These are phyloP conservation scores for Cnemophilus loriae DNA, from an alignment of 2,113 vertebrate species.

Conservation along the genomic window DNA sequence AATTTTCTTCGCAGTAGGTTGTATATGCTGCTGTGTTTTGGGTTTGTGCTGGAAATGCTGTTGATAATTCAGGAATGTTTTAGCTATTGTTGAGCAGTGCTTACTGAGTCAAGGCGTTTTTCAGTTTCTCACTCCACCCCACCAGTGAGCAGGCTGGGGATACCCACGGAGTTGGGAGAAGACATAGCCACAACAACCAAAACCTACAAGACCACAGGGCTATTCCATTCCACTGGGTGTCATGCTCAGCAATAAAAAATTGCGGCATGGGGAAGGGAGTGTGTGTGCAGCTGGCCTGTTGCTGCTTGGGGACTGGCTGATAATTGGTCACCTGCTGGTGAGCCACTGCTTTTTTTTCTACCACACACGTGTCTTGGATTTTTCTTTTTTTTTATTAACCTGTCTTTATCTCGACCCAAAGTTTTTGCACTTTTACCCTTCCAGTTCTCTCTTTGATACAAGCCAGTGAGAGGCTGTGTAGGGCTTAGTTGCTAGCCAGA, in stretches of 20 bases:
- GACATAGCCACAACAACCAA: not conserved
- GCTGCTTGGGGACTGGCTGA: not conserved
- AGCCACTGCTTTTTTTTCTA: not conserved
- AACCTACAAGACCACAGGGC: not conserved
- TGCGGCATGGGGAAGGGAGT: rapidly evolving
- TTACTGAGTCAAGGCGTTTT: not conserved
- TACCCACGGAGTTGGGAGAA: rapidly evolving
- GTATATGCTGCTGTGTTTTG: not conserved
- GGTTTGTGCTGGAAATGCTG: not conserved
- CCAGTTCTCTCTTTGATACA: not conserved
- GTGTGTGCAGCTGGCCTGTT: not conserved
- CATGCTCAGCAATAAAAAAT: not conserved
- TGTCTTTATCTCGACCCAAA: not conserved
- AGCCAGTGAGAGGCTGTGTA: not conserved
- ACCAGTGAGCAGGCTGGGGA: rapidly evolving
- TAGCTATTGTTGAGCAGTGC: not conserved
- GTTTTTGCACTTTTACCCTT: not conserved
- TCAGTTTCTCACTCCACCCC: not conserved
- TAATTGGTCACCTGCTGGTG: too few relatives aligned
- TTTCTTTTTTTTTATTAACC: not conserved
- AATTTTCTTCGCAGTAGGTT: not conserved
- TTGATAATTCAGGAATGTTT: not conserved
- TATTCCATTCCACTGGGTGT: not conserved
- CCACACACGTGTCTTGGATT: not conserved
- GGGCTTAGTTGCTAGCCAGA: not conserved